Evolutionary conservation across 2,888 invertebrate species (phyloP).

Genomic region (Chymomyza fuscimana): DNA sequence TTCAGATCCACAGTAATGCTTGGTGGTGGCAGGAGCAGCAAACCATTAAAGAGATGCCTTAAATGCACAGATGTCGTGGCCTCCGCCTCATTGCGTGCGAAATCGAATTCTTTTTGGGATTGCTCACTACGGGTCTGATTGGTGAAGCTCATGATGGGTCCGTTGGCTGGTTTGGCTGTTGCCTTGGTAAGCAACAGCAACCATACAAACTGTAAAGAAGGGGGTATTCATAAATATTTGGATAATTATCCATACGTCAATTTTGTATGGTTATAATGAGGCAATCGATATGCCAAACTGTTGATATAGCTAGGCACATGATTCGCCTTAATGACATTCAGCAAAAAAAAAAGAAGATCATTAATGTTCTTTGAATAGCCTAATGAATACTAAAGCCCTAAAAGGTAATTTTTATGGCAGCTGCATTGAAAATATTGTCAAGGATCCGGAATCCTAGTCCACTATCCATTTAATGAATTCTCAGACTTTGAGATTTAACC

Average conservation of each 20-base stretch:
- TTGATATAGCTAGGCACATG: slow-evolving; percentile 25
- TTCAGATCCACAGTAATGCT: slow-evolving; percentile 15
- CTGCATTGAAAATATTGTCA: background rate
- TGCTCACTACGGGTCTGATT: slow-evolving; percentile 38
- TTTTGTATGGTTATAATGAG: slow-evolving; percentile 48
- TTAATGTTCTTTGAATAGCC: background rate
- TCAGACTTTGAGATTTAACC: no score
- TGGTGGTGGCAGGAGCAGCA: slow-evolving; percentile 52
- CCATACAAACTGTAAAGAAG: slow-evolving; percentile 22
- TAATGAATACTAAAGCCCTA: background rate
- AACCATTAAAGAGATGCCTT: slow-evolving; percentile 56
- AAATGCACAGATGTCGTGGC: slow-evolving; percentile 48
- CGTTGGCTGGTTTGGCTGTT: slow-evolving; percentile 37
- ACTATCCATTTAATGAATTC: no score
- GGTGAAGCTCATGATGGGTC: slow-evolving; percentile 64
- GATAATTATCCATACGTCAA: slow-evolving; percentile 21
- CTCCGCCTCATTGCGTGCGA: slow-evolving; percentile 57
- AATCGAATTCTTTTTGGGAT: slow-evolving; percentile 61
- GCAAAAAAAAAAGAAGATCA: background rate
- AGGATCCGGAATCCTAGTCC: no score
- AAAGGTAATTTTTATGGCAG: background rate
- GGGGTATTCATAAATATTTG: background rate
- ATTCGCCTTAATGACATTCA: slow-evolving; percentile 40
- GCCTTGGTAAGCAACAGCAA: slow-evolving; percentile 42
- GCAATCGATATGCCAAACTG: slow-evolving; percentile 46